Percentiles rank a stretch among this genome's conserved stretches.
These are phyloP conservation scores for Cryptocephalus primarius DNA, from an alignment of 2,888 invertebrate genomes.

Conservation along the genomic window DNA sequence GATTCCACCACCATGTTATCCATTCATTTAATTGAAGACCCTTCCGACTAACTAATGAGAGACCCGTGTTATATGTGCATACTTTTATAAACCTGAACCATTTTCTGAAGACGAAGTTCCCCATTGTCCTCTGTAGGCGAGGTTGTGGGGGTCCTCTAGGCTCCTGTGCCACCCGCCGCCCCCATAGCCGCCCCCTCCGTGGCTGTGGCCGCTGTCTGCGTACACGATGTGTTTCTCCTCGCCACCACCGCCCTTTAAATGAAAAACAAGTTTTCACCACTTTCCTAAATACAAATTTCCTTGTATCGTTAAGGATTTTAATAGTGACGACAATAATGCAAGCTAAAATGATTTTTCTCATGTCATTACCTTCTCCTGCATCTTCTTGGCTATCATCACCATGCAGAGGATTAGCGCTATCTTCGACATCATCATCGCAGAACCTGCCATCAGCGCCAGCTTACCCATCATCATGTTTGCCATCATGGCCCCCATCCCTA, in stretches of 20 bases:
- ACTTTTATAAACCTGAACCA: constrained; percentile 17
- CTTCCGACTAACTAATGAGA: not conserved
- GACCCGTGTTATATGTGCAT: constrained; percentile 9
- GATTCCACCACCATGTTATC: no score
- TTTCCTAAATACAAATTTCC: no score
- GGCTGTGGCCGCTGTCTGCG: constrained; percentile 33
- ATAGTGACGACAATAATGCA: no score
- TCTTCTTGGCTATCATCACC: constrained; percentile 53
- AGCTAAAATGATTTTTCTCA: no score
- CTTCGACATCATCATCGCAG: constrained; percentile 55
- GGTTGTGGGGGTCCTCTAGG: constrained; percentile 48
- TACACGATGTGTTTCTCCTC: constrained; percentile 43
- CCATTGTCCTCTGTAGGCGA: constrained; percentile 59
- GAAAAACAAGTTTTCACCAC: no score
- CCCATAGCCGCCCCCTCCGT: constrained; percentile 25
- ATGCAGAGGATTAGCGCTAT: constrained; percentile 50
- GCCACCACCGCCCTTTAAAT: constrained; percentile 31
- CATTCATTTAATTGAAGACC: no score
- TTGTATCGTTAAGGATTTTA: no score
- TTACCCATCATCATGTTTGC: constrained; percentile 57
- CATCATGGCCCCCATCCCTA: constrained; percentile 53
- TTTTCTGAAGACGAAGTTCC: constrained; percentile 11
- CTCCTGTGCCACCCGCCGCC: constrained; percentile 43
- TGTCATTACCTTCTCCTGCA: constrained; percentile 32
- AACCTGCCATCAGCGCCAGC: constrained; percentile 55